phyloP scores from a whole-genome alignment of 2,797 vertebrate species.

The Typhlichthys subterraneus region DNA sequence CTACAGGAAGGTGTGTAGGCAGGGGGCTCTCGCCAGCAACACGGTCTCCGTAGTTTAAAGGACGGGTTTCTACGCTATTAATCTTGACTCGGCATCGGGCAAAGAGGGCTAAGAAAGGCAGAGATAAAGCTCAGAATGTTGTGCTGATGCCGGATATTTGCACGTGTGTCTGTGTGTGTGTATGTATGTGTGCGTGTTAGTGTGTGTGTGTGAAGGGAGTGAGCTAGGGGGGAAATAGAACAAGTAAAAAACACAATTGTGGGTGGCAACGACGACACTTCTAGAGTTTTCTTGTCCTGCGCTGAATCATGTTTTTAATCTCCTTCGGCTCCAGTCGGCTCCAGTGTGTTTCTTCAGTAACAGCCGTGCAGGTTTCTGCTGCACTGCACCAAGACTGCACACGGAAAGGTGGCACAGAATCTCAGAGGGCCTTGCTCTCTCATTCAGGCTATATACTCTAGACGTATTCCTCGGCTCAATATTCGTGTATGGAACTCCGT shows the following conservation, averaged over 20 bases:
- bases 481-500: neutral
- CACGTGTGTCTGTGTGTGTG: neutral
- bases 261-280: neutral
- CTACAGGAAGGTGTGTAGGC: neutral
- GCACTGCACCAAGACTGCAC: constrained; percentile 9
- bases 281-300: neutral
- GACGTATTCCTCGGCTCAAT: neutral
- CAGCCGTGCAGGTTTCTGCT: constrained; percentile 1
- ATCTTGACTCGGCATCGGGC: constrained; percentile 39
- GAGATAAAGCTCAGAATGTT: neutral
- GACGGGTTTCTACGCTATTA: constrained; percentile 30
- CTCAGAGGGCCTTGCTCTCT: neutral
- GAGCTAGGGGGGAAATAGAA: neutral
- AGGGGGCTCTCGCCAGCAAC: constrained; percentile 9
- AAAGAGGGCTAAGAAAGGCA: constrained; percentile 13
- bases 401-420: neutral
- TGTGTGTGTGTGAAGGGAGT: neutral
- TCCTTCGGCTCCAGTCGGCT: neutral
- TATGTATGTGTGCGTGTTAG: neutral
- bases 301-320: neutral
- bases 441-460: neutral
- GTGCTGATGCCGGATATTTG: neutral
- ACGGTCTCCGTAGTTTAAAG: constrained; percentile 38
- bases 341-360: neutral
- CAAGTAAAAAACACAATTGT: neutral